A percentile compares a stretch with the other conserved stretches of the same genome.
Conservation (phyloP, 2,888 invertebrate species). For the Serripes groenlandicus region DNA sequence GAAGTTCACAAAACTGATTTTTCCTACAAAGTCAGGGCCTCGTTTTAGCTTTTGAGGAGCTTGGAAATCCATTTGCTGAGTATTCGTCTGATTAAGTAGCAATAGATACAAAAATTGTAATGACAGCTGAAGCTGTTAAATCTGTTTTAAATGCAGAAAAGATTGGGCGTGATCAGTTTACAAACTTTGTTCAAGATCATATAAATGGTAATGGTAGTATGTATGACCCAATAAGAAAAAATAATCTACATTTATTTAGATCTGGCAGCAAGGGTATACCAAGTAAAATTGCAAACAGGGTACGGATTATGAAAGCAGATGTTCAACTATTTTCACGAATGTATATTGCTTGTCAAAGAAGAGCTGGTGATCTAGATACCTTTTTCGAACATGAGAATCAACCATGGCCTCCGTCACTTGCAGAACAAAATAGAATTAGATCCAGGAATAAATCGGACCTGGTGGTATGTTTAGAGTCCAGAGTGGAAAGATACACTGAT, state of each 20-base stretch:
- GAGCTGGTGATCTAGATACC: slow-evolving; percentile 7
- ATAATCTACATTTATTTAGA: background rate
- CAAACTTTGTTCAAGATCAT: slow-evolving; percentile 17
- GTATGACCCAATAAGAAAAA: slow-evolving; percentile 16
- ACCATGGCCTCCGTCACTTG: slow-evolving; percentile 9
- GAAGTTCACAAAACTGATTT: too few species aligned
- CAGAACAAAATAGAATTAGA: background rate
- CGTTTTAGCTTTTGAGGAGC: too few species aligned
- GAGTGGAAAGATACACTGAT: background rate
- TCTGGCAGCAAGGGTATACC: background rate
- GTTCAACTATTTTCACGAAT: slow-evolving; percentile 10
- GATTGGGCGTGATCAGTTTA: slow-evolving; percentile 18
- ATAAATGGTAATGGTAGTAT: background rate
- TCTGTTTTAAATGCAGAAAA: background rate
- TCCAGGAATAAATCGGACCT: background rate
- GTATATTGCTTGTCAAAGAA: slow-evolving; percentile 6
- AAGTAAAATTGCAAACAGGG: background rate
- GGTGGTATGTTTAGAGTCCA: background rate
- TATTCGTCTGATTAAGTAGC: too few species aligned
- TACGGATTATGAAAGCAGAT: background rate
- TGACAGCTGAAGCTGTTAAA: slow-evolving; percentile 4
- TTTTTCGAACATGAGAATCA: slow-evolving; percentile 8
- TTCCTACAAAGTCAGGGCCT: too few species aligned
- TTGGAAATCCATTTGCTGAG: too few species aligned
- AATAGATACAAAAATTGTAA: too few species aligned